phyloP scores from a whole-genome alignment of 2,797 vertebrate genomes.

The Lithobates pipiens region DNA sequence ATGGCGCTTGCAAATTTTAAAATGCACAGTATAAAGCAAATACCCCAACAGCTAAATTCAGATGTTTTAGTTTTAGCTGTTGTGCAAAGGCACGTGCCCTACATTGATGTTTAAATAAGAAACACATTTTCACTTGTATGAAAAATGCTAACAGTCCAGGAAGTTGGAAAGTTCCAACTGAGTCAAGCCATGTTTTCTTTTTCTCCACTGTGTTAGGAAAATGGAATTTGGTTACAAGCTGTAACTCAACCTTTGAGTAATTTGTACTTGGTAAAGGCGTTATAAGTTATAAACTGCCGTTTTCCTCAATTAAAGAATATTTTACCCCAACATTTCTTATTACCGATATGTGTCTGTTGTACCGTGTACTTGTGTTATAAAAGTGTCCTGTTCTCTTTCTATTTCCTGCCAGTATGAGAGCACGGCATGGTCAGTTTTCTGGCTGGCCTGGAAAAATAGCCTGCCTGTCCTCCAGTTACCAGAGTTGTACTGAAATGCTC shows the following conservation, averaged over 20 bases:
- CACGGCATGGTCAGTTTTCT: too few relatives aligned
- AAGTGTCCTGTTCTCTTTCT: too few relatives aligned
- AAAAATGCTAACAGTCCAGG: neutral
- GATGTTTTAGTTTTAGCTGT: conserved; percentile 3
- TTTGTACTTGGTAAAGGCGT: neutral
- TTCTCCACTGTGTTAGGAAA: neutral
- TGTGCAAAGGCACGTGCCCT: neutral
- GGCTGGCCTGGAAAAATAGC: too few relatives aligned
- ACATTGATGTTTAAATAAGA: conserved; percentile 22
- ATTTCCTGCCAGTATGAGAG: too few relatives aligned
- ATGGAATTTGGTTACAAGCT: neutral
- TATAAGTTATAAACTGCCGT: too few relatives aligned
- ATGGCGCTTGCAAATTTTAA: neutral
- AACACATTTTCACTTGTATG: conserved; percentile 15
- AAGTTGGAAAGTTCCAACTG: neutral
- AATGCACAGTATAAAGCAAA: neutral
- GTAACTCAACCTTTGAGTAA: neutral
- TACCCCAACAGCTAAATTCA: neutral
- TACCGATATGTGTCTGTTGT: too few relatives aligned
- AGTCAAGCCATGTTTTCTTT: neutral
- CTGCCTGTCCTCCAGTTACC: too few relatives aligned
- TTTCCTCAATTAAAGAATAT: too few relatives aligned
- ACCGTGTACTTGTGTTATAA: too few relatives aligned
- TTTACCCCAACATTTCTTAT: too few relatives aligned
- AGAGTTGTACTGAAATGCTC: too few relatives aligned